Conservation (phyloP, 2,888 invertebrate species). For the Sphaeridia pumilis region DNA sequence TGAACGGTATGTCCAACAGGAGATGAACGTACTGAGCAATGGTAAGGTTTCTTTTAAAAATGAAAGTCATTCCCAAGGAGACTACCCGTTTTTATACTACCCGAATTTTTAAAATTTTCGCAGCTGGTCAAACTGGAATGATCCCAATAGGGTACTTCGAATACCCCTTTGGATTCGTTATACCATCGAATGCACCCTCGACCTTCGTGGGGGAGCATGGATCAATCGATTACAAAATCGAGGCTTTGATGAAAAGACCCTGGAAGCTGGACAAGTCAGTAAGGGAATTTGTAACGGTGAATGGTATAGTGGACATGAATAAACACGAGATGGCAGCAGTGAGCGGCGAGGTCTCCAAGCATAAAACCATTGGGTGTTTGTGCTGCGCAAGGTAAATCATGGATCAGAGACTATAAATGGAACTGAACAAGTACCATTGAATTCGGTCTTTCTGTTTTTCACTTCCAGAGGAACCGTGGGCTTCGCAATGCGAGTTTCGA, state of each 20-base stretch:
- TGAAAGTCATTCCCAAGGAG: no score
- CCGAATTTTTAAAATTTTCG: no score
- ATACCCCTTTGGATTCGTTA: constrained; percentile 17
- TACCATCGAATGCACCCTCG: constrained; percentile 18
- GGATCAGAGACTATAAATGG: no score
- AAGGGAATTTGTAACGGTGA: constrained; percentile 18
- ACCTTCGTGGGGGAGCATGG: constrained; percentile 17
- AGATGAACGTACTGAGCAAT: background rate
- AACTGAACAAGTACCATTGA: no score
- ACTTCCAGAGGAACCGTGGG: constrained; percentile 1
- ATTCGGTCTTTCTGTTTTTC: background rate
- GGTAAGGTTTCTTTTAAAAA: background rate
- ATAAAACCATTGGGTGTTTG: background rate
- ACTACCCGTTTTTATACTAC: no score
- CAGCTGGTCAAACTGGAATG: background rate
- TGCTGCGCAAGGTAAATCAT: background rate
- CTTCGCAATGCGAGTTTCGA: constrained; percentile 3
- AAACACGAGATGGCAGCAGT: constrained; percentile 1
- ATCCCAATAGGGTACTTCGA: constrained; percentile 13
- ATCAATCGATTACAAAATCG: constrained; percentile 15
- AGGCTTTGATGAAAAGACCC: constrained; percentile 18
- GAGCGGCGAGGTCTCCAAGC: background rate
- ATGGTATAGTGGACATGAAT: constrained; percentile 23
- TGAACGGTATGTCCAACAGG: background rate
- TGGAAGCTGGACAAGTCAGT: constrained; percentile 20